Evolutionary conservation across 1,140 invertebrate species (phyloP).

Genomic region (Cardiocondyla obscurior): DNA sequence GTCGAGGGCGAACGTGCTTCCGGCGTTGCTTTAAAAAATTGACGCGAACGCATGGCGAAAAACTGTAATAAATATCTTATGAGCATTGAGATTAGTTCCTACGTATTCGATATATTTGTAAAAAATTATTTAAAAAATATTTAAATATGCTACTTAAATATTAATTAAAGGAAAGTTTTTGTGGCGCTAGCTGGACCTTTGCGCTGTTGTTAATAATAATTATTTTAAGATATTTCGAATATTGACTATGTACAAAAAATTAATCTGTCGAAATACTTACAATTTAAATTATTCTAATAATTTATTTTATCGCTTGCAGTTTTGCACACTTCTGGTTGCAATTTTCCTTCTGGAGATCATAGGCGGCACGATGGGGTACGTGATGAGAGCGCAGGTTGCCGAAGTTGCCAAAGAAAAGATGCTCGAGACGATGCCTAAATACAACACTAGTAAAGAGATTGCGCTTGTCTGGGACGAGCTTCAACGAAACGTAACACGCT

Average conservation of each 20-base stretch:
- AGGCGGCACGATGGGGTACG: slow-evolving; percentile 92
- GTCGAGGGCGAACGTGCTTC: neutral
- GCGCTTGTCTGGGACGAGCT: slow-evolving; percentile 87
- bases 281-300: neutral
- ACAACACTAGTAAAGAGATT: slow-evolving; percentile 78
- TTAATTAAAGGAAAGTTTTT: no score
- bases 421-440: slow-evolving; percentile 83
- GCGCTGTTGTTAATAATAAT: no score
- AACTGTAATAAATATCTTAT: neutral
- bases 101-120: neutral
- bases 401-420: slow-evolving; percentile 84
- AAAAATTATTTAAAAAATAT: no score
- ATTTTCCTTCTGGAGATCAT: slow-evolving; percentile 93
- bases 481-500: slow-evolving; percentile 84
- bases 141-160: no score
- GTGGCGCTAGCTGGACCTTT: no score
- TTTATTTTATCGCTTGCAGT: slow-evolving; percentile 84
- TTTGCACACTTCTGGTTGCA: slow-evolving; percentile 86
- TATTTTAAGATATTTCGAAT: no score
- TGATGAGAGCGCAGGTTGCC: slow-evolving; percentile 86
- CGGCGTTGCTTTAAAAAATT: slow-evolving; percentile 38
- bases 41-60: neutral
- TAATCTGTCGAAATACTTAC: neutral
- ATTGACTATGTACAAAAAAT: neutral
- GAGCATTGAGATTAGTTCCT: neutral